Evolutionary conservation across 2,797 vertebrate genomes (phyloP).

Genomic region (Diglossa cyanea): DNA sequence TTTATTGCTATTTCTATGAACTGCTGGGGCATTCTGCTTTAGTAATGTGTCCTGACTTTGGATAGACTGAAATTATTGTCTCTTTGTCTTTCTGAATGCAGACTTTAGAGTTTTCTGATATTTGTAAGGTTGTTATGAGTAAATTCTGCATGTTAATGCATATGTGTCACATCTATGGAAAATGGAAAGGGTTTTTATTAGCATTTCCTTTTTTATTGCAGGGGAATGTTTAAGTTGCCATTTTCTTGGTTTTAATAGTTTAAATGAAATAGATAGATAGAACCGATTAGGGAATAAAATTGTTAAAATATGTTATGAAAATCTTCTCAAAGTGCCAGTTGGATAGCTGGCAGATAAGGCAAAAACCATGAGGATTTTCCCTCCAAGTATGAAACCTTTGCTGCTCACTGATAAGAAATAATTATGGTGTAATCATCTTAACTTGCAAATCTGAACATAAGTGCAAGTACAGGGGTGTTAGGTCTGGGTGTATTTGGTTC

Average conservation of each 20-base stretch:
- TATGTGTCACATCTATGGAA: accelerated
- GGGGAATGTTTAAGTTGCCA: neutral
- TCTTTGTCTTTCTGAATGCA: neutral
- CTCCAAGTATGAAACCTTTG: neutral
- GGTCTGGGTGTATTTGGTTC: neutral
- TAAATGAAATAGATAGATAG: neutral
- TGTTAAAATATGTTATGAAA: neutral
- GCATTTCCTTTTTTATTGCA: neutral
- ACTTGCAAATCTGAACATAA: neutral
- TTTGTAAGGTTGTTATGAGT: neutral
- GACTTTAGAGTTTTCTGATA: neutral
- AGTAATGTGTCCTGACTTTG: neutral
- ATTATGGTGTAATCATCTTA: neutral
- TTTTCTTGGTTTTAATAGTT: neutral
- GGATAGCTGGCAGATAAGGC: neutral
- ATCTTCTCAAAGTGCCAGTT: neutral
- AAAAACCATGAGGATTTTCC: neutral
- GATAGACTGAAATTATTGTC: neutral
- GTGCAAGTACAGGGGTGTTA: neutral
- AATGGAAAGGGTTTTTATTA: neutral
- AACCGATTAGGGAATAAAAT: neutral
- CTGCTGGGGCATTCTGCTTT: neutral
- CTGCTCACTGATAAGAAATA: neutral
- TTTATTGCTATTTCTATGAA: neutral
- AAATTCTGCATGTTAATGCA: neutral